Conservation (phyloP, 1,140 invertebrate species). For the Drosophila simulans region DNA sequence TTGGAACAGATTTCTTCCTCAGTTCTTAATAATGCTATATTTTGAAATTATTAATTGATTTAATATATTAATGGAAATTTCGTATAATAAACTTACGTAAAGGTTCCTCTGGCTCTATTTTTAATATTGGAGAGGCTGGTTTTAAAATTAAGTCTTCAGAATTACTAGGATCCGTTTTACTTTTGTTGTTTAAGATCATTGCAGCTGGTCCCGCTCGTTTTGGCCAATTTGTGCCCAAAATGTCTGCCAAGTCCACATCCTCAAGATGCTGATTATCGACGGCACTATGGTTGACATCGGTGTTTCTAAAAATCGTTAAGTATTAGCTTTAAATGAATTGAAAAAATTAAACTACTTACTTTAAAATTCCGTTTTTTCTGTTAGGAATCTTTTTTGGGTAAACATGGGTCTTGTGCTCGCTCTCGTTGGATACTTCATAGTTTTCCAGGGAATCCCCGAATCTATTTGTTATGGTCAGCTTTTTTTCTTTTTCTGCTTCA, state of each 20-base stretch:
- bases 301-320: constrained; percentile 15
- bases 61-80: no score
- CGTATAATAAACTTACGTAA: constrained; percentile 12
- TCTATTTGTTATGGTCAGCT: constrained; percentile 30
- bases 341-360: not conserved
- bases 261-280: constrained; percentile 39
- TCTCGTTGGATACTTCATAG: constrained; percentile 31
- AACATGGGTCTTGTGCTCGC: constrained; percentile 7
- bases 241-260: constrained; percentile 78
- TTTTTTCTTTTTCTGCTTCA: constrained; percentile 40
- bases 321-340: not conserved
- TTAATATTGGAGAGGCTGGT: constrained; percentile 12
- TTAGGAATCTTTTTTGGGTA: constrained; percentile 28
- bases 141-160: constrained; percentile 1
- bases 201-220: constrained; percentile 56
- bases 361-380: constrained; percentile 30
- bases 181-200: constrained; percentile 51
- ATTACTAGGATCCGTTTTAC: constrained; percentile 9
- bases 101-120: constrained; percentile 16
- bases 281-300: constrained; percentile 19
- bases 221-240: constrained; percentile 81
- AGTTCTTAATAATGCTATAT: no score
- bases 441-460: constrained; percentile 31
- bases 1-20: no score
- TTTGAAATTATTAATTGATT: no score